Evolutionary conservation across 30 jellyfish, hydroid and myxozoan species (phyloP).

Genomic region (Calvadosia cruxmelitensis): DNA sequence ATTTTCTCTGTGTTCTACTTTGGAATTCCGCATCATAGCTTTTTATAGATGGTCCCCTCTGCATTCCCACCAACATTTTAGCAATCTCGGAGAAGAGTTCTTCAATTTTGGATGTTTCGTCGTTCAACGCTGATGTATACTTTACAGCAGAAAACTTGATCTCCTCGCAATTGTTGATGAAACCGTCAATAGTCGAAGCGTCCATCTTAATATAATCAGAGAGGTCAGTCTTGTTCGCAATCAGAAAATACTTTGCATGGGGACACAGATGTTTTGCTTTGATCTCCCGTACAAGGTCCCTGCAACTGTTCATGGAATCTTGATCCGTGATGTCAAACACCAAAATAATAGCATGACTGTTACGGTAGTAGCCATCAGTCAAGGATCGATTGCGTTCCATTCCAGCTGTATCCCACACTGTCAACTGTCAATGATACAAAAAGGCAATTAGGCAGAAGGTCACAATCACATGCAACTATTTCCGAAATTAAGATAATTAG

Average conservation of each 20-base stretch:
- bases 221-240: background rate
- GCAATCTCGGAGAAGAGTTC: too few species aligned
- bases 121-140: background rate
- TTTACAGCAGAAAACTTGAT: background rate
- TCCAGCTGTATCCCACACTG: slow-evolving; percentile 3
- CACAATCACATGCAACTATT: too few species aligned
- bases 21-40: background rate
- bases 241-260: background rate
- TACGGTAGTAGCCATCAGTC: background rate
- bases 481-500: too few species aligned
- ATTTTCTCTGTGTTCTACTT: too few species aligned
- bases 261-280: background rate
- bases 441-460: too few species aligned
- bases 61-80: background rate
- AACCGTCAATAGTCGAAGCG: background rate
- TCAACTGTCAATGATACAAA: too few species aligned
- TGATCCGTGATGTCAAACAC: background rate
- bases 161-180: background rate
- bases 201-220: background rate
- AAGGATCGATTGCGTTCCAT: background rate
- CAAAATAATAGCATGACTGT: background rate
- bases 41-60: background rate
- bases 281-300: background rate
- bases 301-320: background rate
- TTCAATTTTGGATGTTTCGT: background rate